Evolutionary conservation across 2,113 vertebrate species (phyloP).

Genomic region (Polypterus senegalus): DNA sequence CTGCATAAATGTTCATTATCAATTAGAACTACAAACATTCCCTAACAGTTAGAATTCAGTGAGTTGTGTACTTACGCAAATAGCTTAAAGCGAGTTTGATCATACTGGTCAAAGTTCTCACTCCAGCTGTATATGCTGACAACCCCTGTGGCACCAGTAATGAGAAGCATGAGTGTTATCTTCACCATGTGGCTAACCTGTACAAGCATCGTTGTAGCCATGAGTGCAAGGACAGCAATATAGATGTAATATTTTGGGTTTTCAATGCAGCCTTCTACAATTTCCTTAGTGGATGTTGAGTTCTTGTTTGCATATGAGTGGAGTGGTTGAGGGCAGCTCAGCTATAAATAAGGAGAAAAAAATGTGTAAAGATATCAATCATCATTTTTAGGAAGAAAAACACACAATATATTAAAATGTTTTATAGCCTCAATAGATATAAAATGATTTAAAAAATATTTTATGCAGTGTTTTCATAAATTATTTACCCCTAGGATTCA

Average conservation of each 20-base stretch:
- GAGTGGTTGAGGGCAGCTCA: conserved; percentile 68
- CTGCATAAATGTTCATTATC: too few relatives aligned
- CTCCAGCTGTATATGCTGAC: conserved; percentile 79
- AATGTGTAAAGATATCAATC: too few relatives aligned
- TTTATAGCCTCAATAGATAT: too few relatives aligned
- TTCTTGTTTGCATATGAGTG: conserved; percentile 38
- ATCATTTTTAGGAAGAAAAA: neutral
- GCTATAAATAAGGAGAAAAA: conserved; percentile 37
- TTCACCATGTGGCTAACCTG: conserved; percentile 93
- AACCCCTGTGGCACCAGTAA: conserved; percentile 54
- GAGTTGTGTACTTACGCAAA: conserved; percentile 47
- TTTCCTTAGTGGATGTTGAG: conserved; percentile 26
- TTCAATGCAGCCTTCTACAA: conserved; percentile 44
- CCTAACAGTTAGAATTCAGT: neutral
- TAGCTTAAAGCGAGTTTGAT: conserved; percentile 50
- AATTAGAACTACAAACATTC: too few relatives aligned
- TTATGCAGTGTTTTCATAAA: too few relatives aligned
- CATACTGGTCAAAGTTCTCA: conserved; percentile 71
- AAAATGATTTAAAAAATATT: too few relatives aligned
- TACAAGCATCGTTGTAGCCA: conserved; percentile 80
- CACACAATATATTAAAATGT: neutral
- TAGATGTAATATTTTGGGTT: conserved; percentile 85
- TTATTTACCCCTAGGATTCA: too few relatives aligned
- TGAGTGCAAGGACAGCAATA: conserved; percentile 69
- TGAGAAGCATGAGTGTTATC: conserved; percentile 77